phyloP scores from a whole-genome alignment of 35 echinoderm and acorn worm genomes.

The Holothuria glaberrima region DNA sequence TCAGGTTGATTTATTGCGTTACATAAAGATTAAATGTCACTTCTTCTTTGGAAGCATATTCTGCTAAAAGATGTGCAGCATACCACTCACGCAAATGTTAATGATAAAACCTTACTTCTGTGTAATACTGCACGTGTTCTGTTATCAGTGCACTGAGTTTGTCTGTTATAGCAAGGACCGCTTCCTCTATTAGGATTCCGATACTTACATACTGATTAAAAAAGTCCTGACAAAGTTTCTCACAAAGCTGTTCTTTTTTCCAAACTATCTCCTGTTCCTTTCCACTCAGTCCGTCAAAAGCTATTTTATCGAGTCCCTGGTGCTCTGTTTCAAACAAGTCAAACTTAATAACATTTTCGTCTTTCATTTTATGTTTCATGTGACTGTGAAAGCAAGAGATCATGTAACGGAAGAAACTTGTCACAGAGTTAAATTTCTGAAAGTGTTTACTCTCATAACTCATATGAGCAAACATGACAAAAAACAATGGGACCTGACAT shows the following conservation, averaged over 20 bases:
- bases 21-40: background rate
- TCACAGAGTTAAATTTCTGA: no score
- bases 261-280: background rate
- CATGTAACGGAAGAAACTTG: no score
- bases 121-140: background rate
- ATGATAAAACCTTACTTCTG: slow-evolving; percentile 18
- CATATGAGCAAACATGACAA: no score
- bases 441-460: no score
- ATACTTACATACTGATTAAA: background rate
- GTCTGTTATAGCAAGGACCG: background rate
- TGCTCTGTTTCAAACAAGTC: background rate
- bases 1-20: no score
- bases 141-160: no score
- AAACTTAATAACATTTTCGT: no score
- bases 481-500: no score
- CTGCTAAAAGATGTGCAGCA: background rate
- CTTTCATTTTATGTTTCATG: no score
- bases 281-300: background rate
- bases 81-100: background rate
- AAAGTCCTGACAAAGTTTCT: background rate
- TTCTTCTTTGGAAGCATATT: background rate
- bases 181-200: slow-evolving; percentile 13
- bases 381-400: no score
- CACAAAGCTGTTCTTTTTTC: background rate
- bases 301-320: background rate